Percentiles rank a stretch among this genome's conserved stretches.
Conservation (phyloP, 2,888 invertebrate genomes). For the Aquatica leii region DNA sequence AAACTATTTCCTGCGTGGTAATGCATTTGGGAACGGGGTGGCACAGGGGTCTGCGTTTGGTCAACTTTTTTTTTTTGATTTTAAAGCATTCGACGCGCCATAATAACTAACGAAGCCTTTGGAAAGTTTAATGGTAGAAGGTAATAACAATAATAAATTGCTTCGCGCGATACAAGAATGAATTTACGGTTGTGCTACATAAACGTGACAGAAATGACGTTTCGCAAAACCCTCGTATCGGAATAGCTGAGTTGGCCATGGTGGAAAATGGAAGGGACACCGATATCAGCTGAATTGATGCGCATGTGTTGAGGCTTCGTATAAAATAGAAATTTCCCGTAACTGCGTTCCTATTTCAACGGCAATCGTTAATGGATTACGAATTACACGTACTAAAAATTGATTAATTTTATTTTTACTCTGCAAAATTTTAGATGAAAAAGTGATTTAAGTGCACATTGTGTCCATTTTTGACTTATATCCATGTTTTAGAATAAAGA, state of each 20-base stretch:
- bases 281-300: constrained; percentile 14
- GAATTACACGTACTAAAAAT: constrained; percentile 12
- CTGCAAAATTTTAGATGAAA: constrained; percentile 15
- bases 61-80: too few relatives aligned
- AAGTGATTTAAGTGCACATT: constrained; percentile 33
- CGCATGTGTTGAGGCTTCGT: constrained; percentile 22
- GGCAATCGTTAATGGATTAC: constrained; percentile 30
- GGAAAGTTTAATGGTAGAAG: too few relatives aligned
- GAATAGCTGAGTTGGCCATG: constrained; percentile 20
- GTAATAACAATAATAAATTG: too few relatives aligned
- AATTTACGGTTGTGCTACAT: constrained; percentile 5
- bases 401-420: constrained; percentile 11
- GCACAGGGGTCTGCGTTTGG: too few relatives aligned
- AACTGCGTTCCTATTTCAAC: constrained; percentile 30
- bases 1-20: too few relatives aligned
- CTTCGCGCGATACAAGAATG: too few relatives aligned
- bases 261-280: constrained; percentile 26
- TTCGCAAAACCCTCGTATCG: constrained; percentile 18
- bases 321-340: constrained; percentile 29
- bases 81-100: too few relatives aligned
- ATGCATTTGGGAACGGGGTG: too few relatives aligned
- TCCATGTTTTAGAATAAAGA: constrained; percentile 30
- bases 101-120: too few relatives aligned
- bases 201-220: constrained; percentile 4
- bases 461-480: constrained; percentile 23